These are phyloP conservation scores for Neelides folsomi DNA, from an alignment of 2,888 invertebrate genomes.

Conservation along the genomic window DNA sequence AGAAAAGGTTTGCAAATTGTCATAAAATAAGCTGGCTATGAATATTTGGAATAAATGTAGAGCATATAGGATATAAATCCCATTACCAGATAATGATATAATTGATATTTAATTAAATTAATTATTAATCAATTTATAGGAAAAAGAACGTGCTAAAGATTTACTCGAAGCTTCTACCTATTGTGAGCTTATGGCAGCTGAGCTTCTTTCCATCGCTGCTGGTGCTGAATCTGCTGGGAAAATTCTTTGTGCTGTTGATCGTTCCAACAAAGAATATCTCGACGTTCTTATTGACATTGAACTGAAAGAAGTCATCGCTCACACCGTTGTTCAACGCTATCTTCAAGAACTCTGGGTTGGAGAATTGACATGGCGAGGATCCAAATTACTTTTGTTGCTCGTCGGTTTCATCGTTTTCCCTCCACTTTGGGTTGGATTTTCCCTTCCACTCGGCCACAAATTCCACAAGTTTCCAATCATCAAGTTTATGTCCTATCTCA, in stretches of 20 bases:
- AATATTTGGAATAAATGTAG: too few species aligned
- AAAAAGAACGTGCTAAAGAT: constrained; percentile 95
- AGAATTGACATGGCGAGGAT: constrained; percentile 85
- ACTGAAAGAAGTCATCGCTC: constrained; percentile 87
- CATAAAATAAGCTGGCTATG: too few species aligned
- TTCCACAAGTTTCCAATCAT: constrained; percentile 97
- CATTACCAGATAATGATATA: too few species aligned
- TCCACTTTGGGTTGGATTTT: constrained; percentile 89
- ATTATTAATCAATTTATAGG: constrained; percentile 45
- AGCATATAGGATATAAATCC: too few species aligned
- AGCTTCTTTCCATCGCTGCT: constrained; percentile 79
- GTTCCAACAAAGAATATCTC: constrained; percentile 80
- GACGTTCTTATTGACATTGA: constrained; percentile 96
- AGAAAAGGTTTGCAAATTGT: too few species aligned
- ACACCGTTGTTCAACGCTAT: constrained; percentile 92
- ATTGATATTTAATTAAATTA: too few species aligned
- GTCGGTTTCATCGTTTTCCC: constrained; percentile 74
- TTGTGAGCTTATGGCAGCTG: constrained; percentile 95
- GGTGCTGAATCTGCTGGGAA: constrained; percentile 87
- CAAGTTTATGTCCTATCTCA: constrained; percentile 97
- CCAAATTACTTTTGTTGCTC: constrained; percentile 84
- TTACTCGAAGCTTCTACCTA: constrained; percentile 86
- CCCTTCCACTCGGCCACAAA: constrained; percentile 83
- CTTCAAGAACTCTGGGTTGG: constrained; percentile 95
- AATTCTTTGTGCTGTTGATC: constrained; percentile 85